Conservation (phyloP, 2,888 invertebrate genomes). For the Pyrochroa serraticornis region DNA sequence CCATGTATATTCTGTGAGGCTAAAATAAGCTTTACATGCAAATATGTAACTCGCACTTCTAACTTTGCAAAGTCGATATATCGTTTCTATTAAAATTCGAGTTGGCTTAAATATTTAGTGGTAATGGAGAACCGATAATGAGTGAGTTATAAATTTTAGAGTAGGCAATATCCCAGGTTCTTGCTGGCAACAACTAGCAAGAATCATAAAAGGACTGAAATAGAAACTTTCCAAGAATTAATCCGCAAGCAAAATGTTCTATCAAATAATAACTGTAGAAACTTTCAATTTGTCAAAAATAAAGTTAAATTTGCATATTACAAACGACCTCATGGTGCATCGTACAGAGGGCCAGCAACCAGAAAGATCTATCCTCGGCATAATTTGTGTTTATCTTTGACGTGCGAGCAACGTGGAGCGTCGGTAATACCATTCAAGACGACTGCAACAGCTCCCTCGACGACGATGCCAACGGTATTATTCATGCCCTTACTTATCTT, state of each 20-base stretch:
- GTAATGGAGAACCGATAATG: no score
- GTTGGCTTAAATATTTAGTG: no score
- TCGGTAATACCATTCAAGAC: constrained; percentile 44
- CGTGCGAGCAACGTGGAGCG: constrained; percentile 27
- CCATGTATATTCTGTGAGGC: no score
- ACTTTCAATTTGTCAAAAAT: constrained; percentile 10
- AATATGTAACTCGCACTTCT: no score
- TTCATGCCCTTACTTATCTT: constrained; percentile 40
- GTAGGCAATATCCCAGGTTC: no score
- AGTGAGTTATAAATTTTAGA: no score
- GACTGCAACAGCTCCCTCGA: constrained; percentile 45
- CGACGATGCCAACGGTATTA: constrained; percentile 42
- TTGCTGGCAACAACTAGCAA: no score
- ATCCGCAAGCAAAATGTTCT: not conserved
- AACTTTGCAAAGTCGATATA: no score
- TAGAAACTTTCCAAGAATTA: no score
- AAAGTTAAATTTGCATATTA: constrained; percentile 18
- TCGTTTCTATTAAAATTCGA: no score
- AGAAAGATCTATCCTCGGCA: constrained; percentile 33
- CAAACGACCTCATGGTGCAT: constrained; percentile 1
- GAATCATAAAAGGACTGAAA: no score
- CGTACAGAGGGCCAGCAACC: constrained; percentile 15
- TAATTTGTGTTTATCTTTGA: constrained; percentile 46
- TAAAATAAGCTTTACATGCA: no score
- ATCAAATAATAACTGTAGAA: not conserved